A percentile compares a stretch with the other conserved stretches of the same genome.
phyloP scores from a whole-genome alignment of 2,888 invertebrate species.

The Drosophila anceps region DNA sequence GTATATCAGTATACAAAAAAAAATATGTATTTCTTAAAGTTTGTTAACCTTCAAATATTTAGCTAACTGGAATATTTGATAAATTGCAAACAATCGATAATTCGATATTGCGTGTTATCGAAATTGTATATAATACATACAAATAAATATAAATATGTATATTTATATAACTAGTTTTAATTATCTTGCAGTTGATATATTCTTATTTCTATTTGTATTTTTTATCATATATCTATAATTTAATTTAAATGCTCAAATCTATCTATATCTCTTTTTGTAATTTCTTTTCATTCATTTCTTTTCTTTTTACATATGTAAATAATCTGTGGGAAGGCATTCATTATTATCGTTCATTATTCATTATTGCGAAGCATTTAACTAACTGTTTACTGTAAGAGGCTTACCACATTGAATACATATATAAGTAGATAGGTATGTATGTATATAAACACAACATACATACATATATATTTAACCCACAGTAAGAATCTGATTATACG shows the following conservation, averaged over 20 bases:
- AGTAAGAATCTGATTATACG: neutral
- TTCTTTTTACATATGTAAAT: neutral
- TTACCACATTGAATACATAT: neutral
- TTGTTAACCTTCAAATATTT: slow-evolving; percentile 10
- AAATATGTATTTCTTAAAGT: neutral
- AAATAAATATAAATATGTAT: neutral
- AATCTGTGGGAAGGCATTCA: neutral
- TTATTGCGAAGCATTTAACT: neutral
- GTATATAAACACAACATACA: neutral
- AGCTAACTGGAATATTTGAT: neutral
- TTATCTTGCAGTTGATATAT: neutral
- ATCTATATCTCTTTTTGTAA: too few species aligned
- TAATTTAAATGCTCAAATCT: too few species aligned
- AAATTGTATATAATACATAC: too few species aligned
- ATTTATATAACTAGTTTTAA: neutral
- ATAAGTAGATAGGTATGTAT: too few species aligned
- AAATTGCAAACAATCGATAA: neutral
- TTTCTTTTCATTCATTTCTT: too few species aligned
- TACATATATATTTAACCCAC: neutral
- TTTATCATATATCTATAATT: too few species aligned
- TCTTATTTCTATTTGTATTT: neutral
- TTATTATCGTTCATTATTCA: neutral
- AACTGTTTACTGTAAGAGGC: neutral
- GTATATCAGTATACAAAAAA: neutral
- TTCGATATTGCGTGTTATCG: neutral